Evolutionary conservation across 2,113 vertebrate species (phyloP).

Genomic region (Clupea harengus): DNA sequence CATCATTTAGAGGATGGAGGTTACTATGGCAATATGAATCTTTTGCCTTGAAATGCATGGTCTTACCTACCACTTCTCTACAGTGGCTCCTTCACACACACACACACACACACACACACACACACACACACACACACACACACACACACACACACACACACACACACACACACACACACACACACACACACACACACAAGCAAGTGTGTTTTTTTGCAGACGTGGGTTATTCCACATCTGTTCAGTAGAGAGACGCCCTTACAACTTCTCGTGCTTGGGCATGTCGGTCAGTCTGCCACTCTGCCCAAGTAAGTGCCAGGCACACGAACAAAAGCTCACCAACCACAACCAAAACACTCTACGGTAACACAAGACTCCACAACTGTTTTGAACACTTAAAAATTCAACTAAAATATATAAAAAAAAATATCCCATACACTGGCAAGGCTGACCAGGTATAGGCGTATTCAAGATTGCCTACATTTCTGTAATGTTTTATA

Average conservation of each 20-base stretch:
- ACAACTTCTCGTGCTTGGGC: background rate
- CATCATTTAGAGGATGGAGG: slow-evolving; percentile 6
- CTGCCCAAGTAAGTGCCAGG: slow-evolving; percentile 5
- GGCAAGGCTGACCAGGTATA: too few species aligned
- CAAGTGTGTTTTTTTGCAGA: background rate
- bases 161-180: background rate
- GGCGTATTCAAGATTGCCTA: too few species aligned
- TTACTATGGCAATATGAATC: slow-evolving; percentile 53
- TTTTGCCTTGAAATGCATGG: background rate
- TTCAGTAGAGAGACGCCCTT: background rate
- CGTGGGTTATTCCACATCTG: background rate
- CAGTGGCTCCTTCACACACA: background rate
- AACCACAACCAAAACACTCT: background rate
- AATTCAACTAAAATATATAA: background rate
- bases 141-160: background rate
- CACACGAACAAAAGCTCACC: background rate
- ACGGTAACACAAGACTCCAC: background rate
- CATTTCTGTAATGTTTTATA: too few species aligned
- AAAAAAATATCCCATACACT: too few species aligned
- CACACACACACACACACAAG: background rate
- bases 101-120: background rate
- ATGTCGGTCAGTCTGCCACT: slow-evolving; percentile 2
- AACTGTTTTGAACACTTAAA: background rate
- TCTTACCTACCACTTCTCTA: background rate
- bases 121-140: background rate